phyloP scores from a whole-genome alignment of 37 sponge, comb jelly and placozoan species.

The Aphrocallistes beatrix region DNA sequence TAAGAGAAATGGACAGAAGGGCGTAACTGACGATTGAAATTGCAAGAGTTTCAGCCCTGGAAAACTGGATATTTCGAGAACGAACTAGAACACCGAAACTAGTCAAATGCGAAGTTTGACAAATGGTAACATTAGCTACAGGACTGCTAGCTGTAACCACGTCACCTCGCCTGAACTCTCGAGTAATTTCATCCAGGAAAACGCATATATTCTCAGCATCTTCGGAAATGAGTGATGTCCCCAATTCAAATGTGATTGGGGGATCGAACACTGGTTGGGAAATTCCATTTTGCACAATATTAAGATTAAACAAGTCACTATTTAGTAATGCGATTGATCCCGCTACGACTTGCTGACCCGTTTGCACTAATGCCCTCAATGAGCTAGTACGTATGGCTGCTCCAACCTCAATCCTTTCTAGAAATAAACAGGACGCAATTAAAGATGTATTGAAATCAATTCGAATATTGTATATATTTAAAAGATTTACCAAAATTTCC shows the following conservation, averaged over 20 bases:
- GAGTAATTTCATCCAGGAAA: neutral
- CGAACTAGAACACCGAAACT: slow-evolving; percentile 11
- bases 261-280: too few species aligned
- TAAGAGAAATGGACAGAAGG: neutral
- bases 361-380: neutral
- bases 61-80: neutral
- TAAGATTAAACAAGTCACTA: neutral
- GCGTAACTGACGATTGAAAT: neutral
- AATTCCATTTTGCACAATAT: neutral
- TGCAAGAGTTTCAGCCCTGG: neutral
- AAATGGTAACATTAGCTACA: neutral
- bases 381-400: neutral
- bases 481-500: too few species aligned
- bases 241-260: too few species aligned
- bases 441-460: too few species aligned
- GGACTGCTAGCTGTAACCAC: neutral
- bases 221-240: neutral
- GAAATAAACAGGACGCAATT: neutral
- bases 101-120: neutral
- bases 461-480: too few species aligned
- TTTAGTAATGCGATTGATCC: neutral
- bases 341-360: neutral
- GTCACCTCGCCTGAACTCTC: neutral
- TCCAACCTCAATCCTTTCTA: neutral
- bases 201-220: neutral